Conservation (phyloP, 2,797 vertebrate species). For the Rhynchonycteris naso region DNA sequence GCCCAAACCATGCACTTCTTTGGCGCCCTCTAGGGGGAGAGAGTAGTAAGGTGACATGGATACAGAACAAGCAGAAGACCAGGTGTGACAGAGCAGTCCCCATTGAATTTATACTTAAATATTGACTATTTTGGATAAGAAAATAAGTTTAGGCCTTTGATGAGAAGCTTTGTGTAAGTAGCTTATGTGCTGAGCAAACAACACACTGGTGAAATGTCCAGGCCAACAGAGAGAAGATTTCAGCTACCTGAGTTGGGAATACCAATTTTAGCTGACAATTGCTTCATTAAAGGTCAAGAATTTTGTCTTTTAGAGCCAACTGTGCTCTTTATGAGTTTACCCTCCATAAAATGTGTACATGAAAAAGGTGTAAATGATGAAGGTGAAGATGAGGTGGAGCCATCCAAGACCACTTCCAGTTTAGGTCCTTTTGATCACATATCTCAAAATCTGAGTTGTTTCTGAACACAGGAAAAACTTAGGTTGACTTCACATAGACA, state of each 20-base stretch:
- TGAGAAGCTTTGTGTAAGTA: neutral
- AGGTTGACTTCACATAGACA: conserved; percentile 12
- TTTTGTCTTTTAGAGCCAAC: neutral
- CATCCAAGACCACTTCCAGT: neutral
- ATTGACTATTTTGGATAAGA: neutral
- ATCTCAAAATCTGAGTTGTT: neutral
- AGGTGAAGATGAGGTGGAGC: neutral
- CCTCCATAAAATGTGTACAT: neutral
- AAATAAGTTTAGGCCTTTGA: neutral
- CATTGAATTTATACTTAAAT: neutral
- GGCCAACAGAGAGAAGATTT: neutral
- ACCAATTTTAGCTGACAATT: neutral
- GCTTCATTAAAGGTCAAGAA: neutral
- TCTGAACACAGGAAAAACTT: conserved; percentile 5
- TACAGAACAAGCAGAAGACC: neutral
- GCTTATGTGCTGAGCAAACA: neutral
- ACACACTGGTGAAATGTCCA: neutral
- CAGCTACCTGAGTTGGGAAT: neutral
- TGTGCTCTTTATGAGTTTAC: neutral
- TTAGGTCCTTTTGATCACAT: neutral
- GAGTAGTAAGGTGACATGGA: neutral
- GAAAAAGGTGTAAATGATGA: neutral
- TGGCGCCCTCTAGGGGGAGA: neutral
- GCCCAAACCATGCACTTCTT: neutral
- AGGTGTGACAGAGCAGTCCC: neutral